Percentiles rank a stretch among this genome's conserved stretches.
These are phyloP conservation scores for Phoenicopterus ruber DNA, from an alignment of 2,113 vertebrate species.

Conservation along the genomic window DNA sequence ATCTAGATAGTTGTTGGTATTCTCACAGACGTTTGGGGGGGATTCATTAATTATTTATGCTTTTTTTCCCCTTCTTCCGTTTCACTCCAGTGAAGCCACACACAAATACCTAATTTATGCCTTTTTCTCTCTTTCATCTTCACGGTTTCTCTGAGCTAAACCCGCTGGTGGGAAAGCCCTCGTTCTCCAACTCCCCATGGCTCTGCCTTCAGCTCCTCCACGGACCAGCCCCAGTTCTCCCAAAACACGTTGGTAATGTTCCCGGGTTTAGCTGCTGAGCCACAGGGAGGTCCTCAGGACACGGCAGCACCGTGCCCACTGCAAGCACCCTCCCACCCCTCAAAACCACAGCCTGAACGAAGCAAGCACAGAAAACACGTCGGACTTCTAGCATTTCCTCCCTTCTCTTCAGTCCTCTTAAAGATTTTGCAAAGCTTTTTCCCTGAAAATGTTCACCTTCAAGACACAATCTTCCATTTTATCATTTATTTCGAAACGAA, in stretches of 20 bases:
- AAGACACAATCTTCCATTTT: neutral
- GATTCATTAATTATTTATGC: neutral
- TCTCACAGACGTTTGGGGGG: neutral
- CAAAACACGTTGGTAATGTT: rapidly evolving
- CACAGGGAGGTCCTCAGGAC: neutral
- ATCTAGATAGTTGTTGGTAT: constrained; percentile 12
- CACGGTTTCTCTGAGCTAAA: neutral
- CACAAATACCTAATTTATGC: neutral
- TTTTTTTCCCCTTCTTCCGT: neutral
- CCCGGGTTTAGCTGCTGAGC: neutral
- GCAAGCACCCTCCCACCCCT: neutral
- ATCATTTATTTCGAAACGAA: neutral
- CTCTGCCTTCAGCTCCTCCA: neutral
- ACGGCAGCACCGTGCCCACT: neutral
- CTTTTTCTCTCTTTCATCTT: neutral
- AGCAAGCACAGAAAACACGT: neutral
- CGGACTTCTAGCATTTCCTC: neutral
- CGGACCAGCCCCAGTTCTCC: neutral
- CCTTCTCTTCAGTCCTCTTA: neutral
- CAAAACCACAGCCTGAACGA: rapidly evolving
- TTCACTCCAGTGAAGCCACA: neutral
- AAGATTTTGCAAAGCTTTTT: neutral
- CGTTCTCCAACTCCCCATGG: neutral
- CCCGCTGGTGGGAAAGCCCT: neutral
- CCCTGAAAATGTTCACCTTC: neutral